Conservation (phyloP, 2,797 vertebrate genomes). For the Anabacerthia variegaticeps region DNA sequence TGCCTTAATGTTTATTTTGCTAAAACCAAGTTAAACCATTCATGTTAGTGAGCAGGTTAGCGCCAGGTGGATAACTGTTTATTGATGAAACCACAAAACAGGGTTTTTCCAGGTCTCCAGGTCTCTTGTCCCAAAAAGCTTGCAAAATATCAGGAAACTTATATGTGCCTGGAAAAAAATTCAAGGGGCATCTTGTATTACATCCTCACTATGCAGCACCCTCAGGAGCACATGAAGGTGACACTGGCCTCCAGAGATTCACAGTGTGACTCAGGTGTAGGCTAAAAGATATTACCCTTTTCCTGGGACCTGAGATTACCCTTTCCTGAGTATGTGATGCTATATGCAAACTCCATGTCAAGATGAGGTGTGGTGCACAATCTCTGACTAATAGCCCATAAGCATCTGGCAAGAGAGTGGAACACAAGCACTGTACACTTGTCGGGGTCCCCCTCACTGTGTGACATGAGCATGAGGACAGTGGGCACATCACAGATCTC, state of each 20-base stretch:
- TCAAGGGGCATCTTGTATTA: background rate
- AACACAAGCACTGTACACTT: background rate
- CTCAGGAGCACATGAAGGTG: background rate
- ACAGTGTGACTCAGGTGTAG: background rate
- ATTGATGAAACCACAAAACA: background rate
- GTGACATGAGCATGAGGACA: background rate
- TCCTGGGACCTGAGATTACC: background rate
- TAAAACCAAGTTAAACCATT: background rate
- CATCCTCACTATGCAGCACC: background rate
- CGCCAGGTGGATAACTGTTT: background rate
- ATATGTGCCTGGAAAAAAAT: background rate
- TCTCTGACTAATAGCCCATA: background rate
- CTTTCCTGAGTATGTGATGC: background rate
- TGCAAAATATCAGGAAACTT: background rate
- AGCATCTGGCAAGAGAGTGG: background rate
- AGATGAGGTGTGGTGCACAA: background rate
- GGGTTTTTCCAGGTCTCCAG: background rate
- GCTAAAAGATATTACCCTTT: background rate
- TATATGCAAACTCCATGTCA: background rate
- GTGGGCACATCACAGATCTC: background rate
- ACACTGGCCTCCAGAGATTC: background rate
- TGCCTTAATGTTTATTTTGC: background rate
- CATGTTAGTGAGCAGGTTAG: background rate
- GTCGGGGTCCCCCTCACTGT: rapidly evolving
- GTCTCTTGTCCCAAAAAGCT: background rate